Base-by-base conservation (phyloP, 35 echinoderm and acorn worm species). In the Ophiothrix spiculata region DNA sequence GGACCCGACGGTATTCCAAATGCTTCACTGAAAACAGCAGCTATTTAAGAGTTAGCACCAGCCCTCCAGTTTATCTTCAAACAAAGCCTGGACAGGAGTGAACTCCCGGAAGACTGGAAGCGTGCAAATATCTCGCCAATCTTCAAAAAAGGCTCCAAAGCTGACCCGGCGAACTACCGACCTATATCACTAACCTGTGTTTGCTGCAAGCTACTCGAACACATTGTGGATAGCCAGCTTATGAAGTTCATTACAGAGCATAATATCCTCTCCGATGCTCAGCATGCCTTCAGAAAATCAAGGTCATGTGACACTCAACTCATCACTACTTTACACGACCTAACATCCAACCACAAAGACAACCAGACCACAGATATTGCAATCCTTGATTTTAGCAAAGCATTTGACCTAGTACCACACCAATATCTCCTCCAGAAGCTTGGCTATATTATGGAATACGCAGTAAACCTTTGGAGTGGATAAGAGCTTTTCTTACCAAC, bases 381-480 rank as follows among this genome's bases (percentile, higher is more conserved):
- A 14, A 75, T 56, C 42, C n/a, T 86, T 32, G 90, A 91, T 36
- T 91, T 91, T 64, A 64, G 75, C 29, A 91, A 91, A 74, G 90
- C 90, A 0, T 91, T 91, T 40, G 82, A 91, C 39, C 13, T 64
- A 14, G 83, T 91, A 32, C 76, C 90, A 6, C 90, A 91, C 77
- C 77, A 86, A 40, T 35, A n/a, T 19, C 37, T 90, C 33, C 80
- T 90, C 33, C 81, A 77, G 1, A 90, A 90, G 45, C 56, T 90
- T 78, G 81, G 85, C n/a, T n/a, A 4, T 78, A 12, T 69, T 69
- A 69, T n/a, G 60, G 60, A n/a, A n/a, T n/a, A n/a, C 23, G 29
- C 25, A 31, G 76, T 23, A 76, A 84, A 31, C 39, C 46, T n/a
- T 6, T 56, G 33, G 14, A 1, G 2, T 91, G 89, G 89, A 91